phyloP scores from a whole-genome alignment of 2,888 invertebrate species.

The Lithophane leautieri region DNA sequence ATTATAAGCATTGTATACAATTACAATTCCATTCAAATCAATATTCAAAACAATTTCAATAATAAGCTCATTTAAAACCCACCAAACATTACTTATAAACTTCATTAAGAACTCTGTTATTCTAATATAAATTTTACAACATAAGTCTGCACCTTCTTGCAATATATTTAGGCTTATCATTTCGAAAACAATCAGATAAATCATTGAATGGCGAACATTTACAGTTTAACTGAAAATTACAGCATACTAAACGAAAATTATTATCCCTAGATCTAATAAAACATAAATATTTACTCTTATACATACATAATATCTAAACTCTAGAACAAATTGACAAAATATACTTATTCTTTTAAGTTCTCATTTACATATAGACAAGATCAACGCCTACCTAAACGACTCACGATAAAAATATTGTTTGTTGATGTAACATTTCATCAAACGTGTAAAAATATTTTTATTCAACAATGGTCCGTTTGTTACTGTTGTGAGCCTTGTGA shows the following conservation, averaged over 20 bases:
- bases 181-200: slow-evolving; percentile 42
- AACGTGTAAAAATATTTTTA: slow-evolving; percentile 87
- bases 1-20: slow-evolving; percentile 65
- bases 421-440: slow-evolving; percentile 75
- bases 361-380: slow-evolving; percentile 84
- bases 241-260: slow-evolving; percentile 66
- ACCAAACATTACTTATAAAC: slow-evolving; percentile 53
- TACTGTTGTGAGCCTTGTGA: slow-evolving; percentile 83
- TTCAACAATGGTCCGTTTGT: slow-evolving; percentile 87
- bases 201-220: slow-evolving; percentile 54
- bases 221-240: slow-evolving; percentile 72
- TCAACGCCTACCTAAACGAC: slow-evolving; percentile 74
- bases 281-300: slow-evolving; percentile 79
- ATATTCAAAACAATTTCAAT: slow-evolving; percentile 57
- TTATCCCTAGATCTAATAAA: slow-evolving; percentile 68
- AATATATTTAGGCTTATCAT: slow-evolving; percentile 54
- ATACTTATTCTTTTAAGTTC: slow-evolving; percentile 78
- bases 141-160: slow-evolving; percentile 60
- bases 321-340: slow-evolving; percentile 89
- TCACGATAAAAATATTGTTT: slow-evolving; percentile 79
- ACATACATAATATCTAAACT: slow-evolving; percentile 74
- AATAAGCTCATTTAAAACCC: slow-evolving; percentile 67
- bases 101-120: slow-evolving; percentile 54
- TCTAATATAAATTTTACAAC: slow-evolving; percentile 59
- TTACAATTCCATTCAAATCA: slow-evolving; percentile 67